Base-by-base conservation (phyloP, 2,797 vertebrate species). In the Sternarchorhynchus goeldii region DNA sequence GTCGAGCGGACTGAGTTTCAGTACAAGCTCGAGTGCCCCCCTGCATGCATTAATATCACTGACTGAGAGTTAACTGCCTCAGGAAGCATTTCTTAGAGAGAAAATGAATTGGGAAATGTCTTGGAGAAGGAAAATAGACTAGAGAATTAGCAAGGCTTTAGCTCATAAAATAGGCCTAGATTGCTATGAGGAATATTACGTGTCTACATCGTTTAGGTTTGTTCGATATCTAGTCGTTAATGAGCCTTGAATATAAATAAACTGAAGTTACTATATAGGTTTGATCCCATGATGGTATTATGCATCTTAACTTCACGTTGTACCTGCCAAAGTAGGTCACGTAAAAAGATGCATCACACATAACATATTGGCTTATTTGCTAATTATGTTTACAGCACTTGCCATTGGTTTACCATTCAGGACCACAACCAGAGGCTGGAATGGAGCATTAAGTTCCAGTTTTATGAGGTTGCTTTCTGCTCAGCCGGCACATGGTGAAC, bases 221-320 rank as follows among this genome's bases (percentile, higher is more conserved):
- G 36, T 41, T 45, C 39, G 6, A 50, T 68, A 29, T 17, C 20
- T 25, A 41, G 36, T 50, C 25, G 20, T 21, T 45, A 14, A 4
- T 41, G 36, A 66, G 59, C 32, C n/a, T 18, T 29, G 41, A 68
- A 68, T 68, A 68, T 68, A 68, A 68, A 68, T 68, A 6, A 68
- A 16, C 12, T 45, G 36, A 66, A 45, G 39, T 65, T 39, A 39
- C 63, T 18, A 20, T 67, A 18, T 67, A 20, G 21, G 25, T 67
- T 67, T 67, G 39, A 17, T 50, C 2, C 20, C 16, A 21, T 6
- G 12, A 50, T 50, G 2, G 50, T 29, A 12, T 29, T 41, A 29
- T 41, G 34, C 36, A 50, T 50, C 64, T 66, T 66, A 66, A 21
- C 36, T 45, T 18, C 60, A 34, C 18, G 16, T 16, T 4, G 6